Base-by-base conservation (phyloP, 1,140 invertebrate species). In the Drosophila oshimai region DNA sequence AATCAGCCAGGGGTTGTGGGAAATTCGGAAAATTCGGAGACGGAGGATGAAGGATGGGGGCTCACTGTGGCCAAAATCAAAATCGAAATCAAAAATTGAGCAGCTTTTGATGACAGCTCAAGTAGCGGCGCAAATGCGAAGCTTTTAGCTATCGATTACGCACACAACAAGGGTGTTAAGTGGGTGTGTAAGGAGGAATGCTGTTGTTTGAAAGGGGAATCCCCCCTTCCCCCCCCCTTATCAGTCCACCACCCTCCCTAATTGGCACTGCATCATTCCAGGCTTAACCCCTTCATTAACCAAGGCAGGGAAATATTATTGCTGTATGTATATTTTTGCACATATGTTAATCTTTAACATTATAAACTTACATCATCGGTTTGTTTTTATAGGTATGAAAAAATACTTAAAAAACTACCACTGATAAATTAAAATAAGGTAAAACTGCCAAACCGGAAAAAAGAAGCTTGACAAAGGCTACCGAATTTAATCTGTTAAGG, bases 41-140 rank as follows among this genome's bases (percentile, higher is more conserved):
- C 10, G 37, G 15, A 10, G 15, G 0, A 12, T 12, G 6, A 17
- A 7, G 0, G 3, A 1, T n/a, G 26, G 22, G 15, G 12, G 20
- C 41, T 9, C 12, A 44, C n/a, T 6, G 0, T n/a, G 17, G 0
- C 10, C 2, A 86, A 79, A 86, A 84, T 75, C 80, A 73, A 60
- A 75, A 49, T 72, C 65, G 58, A 74, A 83, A 87, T 86, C 81
- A 86, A 80, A 86, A 86, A 81, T 87, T 87, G 81, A 87, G 83
- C 81, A 87, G 83, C 81, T 87, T 87, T 87, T 81, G 81, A 87
- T 87, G 81, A 87, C 81, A 87, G 81, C 76, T 87, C 76, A 74
- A 86, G 76, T 80, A 58, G 70, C 78, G 24, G 10, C 28, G 45
- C 53, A 39, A 53, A 17, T 61, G 60, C 47, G 53, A 58, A 58